Base-by-base conservation (phyloP, 2,888 invertebrate genomes). In the Brenthis ino region DNA sequence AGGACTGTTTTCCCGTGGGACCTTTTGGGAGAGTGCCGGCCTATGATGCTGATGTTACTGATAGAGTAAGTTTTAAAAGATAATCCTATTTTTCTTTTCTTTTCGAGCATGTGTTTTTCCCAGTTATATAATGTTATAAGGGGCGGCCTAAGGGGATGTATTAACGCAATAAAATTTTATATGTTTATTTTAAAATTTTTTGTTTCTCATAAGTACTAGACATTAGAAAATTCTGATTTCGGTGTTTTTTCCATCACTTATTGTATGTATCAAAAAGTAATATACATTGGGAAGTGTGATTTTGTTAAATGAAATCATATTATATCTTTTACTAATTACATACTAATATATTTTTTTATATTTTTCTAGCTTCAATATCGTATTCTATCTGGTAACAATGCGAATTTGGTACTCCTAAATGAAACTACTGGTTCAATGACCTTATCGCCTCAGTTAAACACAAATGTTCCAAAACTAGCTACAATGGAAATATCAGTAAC, bases 401-500 rank as follows among this genome's bases (percentile, higher is more conserved):
- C 99, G 0, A 97, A 97, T 80, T 91, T 99, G 20, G 94, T 99
- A 0, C 94, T 96, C 0, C 86, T 99, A 33, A 98, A 99, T 81
- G 95, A 95, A 78, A 95, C 96, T 0, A 95, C 96, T 0, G 99
- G 99, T 0, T 96, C 97, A 51, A 94, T 99, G 78, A 96, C 95
- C 1, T 90, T 99, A 0, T 98, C 98, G 12, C 98, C 98, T 0
- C 97, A 98, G 79, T 93, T 99, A 24, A 98, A 99, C 84, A 99
- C 99, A 0, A 99, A 99, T 86, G 98, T 99, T 6, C 97, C 98
- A 0, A 96, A 98, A 82, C 94, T 97, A 53, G 99, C 98, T 3
- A 96, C 96, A 0, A 98, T 99, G 96, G 97, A 98, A 86, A 96
- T 99, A 43, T 97, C 97, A 37, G 99, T 99, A 0, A 95, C 96